Base-by-base conservation (phyloP, 92 coral and sea anemone genomes). In the Micromussa lordhowensis region DNA sequence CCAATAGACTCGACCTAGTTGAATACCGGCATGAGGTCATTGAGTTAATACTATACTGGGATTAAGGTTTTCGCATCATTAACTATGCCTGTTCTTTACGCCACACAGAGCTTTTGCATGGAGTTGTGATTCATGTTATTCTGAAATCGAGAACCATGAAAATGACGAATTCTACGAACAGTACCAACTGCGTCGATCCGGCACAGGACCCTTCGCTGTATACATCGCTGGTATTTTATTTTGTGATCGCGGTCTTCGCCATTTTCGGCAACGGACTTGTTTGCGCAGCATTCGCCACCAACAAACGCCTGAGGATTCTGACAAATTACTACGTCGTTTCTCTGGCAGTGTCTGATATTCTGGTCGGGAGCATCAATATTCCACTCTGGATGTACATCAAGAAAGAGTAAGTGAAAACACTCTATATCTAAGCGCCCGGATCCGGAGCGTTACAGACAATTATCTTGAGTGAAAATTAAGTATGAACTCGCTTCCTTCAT, bases 321-420 rank as follows among this genome's bases (percentile, higher is more conserved):
- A 95, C 98, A 19, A 95, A 95, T 85, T 95, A 91, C 69, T 95
- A 94, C 80, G 96, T 95, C 35, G 98, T 94, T 54, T 95, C 98
- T 14, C 86, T 95, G 68, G 98, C 98, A 3, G 86, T 95, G 57
- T 93, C 96, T 85, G 98, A 95, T 58, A 94, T 95, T 31, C 82
- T 95, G 38, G 96, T 94, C 15, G 98, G 96, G 16, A 69, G 88
- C 22, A 74, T 95, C 36, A 94, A 94, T 53, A 92, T 95, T 28
- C 98, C 98, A 24, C 90, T 95, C 4, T 95, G 94, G 87, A 95
- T 92, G 94, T 95, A 87, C 66, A 84, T 92, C 80, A 87, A 89
- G 53, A 86, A 72, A 8, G 51, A 77, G 89, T 86, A 86, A 86
- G 89, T 86, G 24, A 31, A 61, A 49, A 49, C 53, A 30, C 63